Evolutionary conservation across 2,797 vertebrate species (phyloP), one percentile per base, ranked within the genome.

Genomic region (Spea hammondii): DNA sequence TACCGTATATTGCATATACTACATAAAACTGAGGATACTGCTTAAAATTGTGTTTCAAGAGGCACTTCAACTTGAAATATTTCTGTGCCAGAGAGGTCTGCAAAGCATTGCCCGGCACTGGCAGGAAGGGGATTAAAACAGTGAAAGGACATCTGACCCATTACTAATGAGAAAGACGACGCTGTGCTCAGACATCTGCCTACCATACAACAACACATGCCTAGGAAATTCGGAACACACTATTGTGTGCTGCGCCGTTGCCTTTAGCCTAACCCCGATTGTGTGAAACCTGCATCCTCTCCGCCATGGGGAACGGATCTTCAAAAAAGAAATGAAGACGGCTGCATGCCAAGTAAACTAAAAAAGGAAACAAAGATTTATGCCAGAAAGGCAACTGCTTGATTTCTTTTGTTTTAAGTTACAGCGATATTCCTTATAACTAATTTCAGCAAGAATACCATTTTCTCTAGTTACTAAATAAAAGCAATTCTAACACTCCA

Each of bases 71-170:
- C 59, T 62, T 17, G 7, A 5, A 0, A 14, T 6, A 62, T 5
- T 11, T 12, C 4, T 14, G 59, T 73, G 78, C 55, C 65, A 79
- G 59, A 62, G 17, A 74, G 46, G 69, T 45, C 65, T 53, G 46
- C 54, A 59, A 67, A 66, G 50, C 64, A 46, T 8, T 10, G 65
- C 71, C 68, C 44, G 57, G 71, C 48, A 60, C 65, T 53, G 66
- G 48, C 78, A 79, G 48, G 69, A 64, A 53, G 48, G 13, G 72
- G 72, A 74, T 69, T 70, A 74, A 69, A 49, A 50, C 46, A 81
- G 53, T 72, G 59, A 81, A 77, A 81, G 69, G 64, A 50, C 53
- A 81, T 72, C 64, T 81, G 79, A 81, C 79, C 79, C 79, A 81
- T 76, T 54, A 76, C 74, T 81, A 81, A 81, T 81, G 50, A 72